A percentile compares a stretch with the other conserved stretches of the same genome.
phyloP scores from a whole-genome alignment of 2,888 invertebrate species.

The Leptinotarsa tumamoca region DNA sequence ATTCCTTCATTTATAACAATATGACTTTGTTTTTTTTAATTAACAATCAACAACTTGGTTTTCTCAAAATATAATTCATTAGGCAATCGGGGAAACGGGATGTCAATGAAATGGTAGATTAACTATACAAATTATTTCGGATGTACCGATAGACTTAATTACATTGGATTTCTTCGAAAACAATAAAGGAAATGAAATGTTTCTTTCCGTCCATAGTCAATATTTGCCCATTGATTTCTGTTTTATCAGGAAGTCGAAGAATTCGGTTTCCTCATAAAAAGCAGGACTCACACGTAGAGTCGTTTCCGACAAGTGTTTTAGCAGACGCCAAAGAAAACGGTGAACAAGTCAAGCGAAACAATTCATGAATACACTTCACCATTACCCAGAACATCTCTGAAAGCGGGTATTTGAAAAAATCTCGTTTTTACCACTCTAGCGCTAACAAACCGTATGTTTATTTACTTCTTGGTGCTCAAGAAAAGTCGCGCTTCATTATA shows the following conservation, averaged over 20 bases:
- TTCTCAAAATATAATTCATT: background rate
- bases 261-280: too few relatives aligned
- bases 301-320: background rate
- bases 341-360: conserved; percentile 2
- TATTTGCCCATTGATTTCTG: too few relatives aligned
- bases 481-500: conserved; percentile 9
- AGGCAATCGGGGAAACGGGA: background rate
- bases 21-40: too few relatives aligned
- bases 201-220: too few relatives aligned
- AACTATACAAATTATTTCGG: background rate
- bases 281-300: background rate
- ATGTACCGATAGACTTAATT: background rate
- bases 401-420: conserved; percentile 3
- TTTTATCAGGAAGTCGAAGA: too few relatives aligned
- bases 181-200: background rate
- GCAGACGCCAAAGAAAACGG: background rate
- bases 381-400: conserved; percentile 10
- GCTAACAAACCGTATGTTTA: conserved; percentile 7
- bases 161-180: background rate
- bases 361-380: conserved; percentile 9
- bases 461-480: background rate
- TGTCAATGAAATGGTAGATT: background rate
- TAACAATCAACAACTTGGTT: too few relatives aligned
- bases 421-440: background rate
- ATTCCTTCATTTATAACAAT: too few relatives aligned